These are phyloP conservation scores for Triplophysa yarkandensis DNA, from an alignment of 2,797 vertebrate species.

Conservation along the genomic window DNA sequence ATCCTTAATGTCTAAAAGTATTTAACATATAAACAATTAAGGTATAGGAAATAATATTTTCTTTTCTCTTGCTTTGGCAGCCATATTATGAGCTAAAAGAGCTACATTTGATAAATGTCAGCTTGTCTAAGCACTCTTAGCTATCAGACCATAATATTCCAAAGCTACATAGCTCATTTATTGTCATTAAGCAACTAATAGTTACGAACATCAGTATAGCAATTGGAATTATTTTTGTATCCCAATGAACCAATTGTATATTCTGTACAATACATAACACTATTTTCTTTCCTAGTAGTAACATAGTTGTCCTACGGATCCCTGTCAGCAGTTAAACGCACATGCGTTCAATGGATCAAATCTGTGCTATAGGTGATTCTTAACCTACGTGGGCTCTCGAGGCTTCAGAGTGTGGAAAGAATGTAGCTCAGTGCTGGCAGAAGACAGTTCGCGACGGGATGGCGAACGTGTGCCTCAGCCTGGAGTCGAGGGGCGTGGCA, in stretches of 20 bases:
- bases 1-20: too few relatives aligned
- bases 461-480: constrained; percentile 57
- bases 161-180: not conserved
- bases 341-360: not conserved
- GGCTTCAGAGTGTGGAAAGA: constrained; percentile 48
- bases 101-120: too few relatives aligned
- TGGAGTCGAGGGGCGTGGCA: constrained; percentile 69
- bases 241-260: not conserved
- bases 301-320: not conserved
- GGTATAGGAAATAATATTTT: too few relatives aligned
- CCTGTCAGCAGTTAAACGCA: not conserved
- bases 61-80: too few relatives aligned
- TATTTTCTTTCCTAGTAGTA: not conserved
- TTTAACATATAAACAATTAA: too few relatives aligned
- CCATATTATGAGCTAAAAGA: too few relatives aligned
- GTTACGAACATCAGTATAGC: not conserved
- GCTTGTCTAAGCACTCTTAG: not conserved
- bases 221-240: not conserved
- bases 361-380: not conserved
- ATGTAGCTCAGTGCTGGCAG: constrained; percentile 55
- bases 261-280: not conserved
- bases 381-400: constrained; percentile 51
- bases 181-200: not conserved
- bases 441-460: constrained; percentile 56
- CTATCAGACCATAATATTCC: too few relatives aligned